Base-by-base conservation (phyloP, 2,888 invertebrate species). In the Asteroscopus sphinx region DNA sequence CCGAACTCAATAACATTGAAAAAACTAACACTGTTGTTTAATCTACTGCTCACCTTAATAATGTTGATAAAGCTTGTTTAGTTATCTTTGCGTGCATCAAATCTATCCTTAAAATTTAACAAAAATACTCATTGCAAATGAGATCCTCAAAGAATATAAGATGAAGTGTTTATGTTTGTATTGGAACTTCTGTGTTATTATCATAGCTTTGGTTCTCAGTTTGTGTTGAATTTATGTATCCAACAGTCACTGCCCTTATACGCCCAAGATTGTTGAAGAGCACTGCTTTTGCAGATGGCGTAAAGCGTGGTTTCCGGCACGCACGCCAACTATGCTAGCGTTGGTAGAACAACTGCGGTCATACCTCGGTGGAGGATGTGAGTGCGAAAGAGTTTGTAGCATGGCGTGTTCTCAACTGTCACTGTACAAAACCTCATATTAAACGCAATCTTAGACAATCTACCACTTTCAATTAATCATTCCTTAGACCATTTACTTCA, bases 361-460 rank as follows among this genome's bases (percentile, higher is more conserved):
- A 76, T 94, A 94, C 90, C 93, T 94, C 86, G 90, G 89, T 88
- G 93, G 93, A 87, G 93, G 93, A 91, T 92, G 93, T 94, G 92
- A 94, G 93, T 93, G 88, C 73, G 86, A 85, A 83, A 86, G 89
- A 74, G 81, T 85, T 79, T 81, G 70, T 73, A 68, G 85, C 83
- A 83, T 84, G 83, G 77, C 60, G 81, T 86, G 83, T 75, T 75
- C 62, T 68, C 66, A 35, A 65, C 58, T 44, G 25, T 42, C 44
- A 54, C 25, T 57, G 35, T 49, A 47, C 48, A 44, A 46, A 51
- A 44, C 25, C 25, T 26, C 58, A 59, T 62, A 53, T 57, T 53
- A 42, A 52, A 45, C 26, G 15, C 36, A 45, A 47, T n/a, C 30
- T 32, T 41, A 35, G 12, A 32, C 15, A 41, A 39, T 13, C 33